These are phyloP conservation scores for Drosophila suboccidentalis DNA, from an alignment of 2,888 invertebrate species.

Conservation along the genomic window DNA sequence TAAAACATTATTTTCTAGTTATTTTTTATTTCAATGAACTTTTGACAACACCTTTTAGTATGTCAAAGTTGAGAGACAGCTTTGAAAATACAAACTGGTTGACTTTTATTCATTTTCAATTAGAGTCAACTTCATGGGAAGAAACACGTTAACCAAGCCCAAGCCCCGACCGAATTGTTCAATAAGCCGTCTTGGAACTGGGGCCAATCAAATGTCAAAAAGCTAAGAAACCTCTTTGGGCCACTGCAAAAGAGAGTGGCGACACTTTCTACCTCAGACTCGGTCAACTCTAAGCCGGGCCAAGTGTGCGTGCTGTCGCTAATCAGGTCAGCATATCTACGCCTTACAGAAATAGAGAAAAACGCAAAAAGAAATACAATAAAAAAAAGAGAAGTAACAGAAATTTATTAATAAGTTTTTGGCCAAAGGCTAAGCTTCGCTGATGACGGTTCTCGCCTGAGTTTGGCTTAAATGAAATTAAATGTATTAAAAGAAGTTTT, in stretches of 20 bases:
- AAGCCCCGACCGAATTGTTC: slow-evolving; percentile 21
- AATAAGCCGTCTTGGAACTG: slow-evolving; percentile 41
- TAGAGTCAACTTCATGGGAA: slow-evolving; percentile 36
- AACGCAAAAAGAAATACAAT: slow-evolving; percentile 24
- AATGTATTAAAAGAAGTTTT: slow-evolving; percentile 59
- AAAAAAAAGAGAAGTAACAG: slow-evolving; percentile 31
- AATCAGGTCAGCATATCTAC: slow-evolving; percentile 58
- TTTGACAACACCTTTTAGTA: slow-evolving; percentile 46
- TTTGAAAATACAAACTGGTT: slow-evolving; percentile 48
- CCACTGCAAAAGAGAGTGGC: slow-evolving; percentile 56
- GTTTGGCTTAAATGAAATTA: slow-evolving; percentile 54
- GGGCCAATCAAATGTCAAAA: slow-evolving; percentile 45
- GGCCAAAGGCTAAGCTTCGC: slow-evolving; percentile 54
- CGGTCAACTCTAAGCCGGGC: slow-evolving; percentile 37
- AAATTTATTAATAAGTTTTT: slow-evolving; percentile 52
- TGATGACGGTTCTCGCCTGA: slow-evolving; percentile 40
- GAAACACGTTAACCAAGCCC: slow-evolving; percentile 24
- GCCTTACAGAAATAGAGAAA: slow-evolving; percentile 29
- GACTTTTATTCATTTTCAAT: slow-evolving; percentile 56
- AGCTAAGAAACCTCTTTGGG: slow-evolving; percentile 8
- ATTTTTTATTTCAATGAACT: slow-evolving; percentile 52
- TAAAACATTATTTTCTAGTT: slow-evolving; percentile 5
- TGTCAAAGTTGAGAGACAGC: slow-evolving; percentile 58
- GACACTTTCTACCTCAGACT: slow-evolving; percentile 60
- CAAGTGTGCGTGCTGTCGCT: slow-evolving; percentile 56